Conservation (phyloP, 30 jellyfish, hydroid and myxozoan species). For the Hydra vulgaris region DNA sequence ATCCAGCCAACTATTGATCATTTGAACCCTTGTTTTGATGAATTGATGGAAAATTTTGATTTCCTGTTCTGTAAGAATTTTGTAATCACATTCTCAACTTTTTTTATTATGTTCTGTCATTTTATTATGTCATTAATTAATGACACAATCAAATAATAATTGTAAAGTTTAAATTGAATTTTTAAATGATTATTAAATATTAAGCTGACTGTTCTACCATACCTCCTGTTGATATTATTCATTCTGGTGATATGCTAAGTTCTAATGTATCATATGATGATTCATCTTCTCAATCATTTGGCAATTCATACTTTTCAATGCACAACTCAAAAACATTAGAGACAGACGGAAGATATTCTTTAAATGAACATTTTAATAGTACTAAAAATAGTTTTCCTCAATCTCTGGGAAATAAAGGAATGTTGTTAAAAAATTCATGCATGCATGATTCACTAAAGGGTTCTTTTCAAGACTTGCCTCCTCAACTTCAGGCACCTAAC, state of each 20-base stretch:
- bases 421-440: background rate
- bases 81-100: background rate
- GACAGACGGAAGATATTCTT: background rate
- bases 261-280: background rate
- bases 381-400: conserved; percentile 1
- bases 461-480: conserved; percentile 61
- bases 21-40: conserved; percentile 91
- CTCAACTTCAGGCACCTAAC: conserved; percentile 97
- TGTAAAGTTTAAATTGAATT: too few relatives aligned
- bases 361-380: background rate
- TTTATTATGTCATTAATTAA: too few relatives aligned
- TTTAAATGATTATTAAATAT: background rate
- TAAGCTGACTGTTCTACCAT: conserved; percentile 3
- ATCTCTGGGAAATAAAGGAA: background rate
- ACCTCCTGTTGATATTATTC: background rate
- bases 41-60: conserved; percentile 78
- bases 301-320: background rate
- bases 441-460: background rate
- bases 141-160: too few relatives aligned
- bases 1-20: conserved; percentile 90
- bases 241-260: background rate
- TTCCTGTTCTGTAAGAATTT: conserved; percentile 47
- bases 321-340: background rate
- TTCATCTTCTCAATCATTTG: background rate
- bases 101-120: too few relatives aligned